A percentile compares a stretch with the other conserved stretches of the same genome.
Evolutionary conservation across 2,113 vertebrate genomes (phyloP).

Genomic region (Pipra filicauda): DNA sequence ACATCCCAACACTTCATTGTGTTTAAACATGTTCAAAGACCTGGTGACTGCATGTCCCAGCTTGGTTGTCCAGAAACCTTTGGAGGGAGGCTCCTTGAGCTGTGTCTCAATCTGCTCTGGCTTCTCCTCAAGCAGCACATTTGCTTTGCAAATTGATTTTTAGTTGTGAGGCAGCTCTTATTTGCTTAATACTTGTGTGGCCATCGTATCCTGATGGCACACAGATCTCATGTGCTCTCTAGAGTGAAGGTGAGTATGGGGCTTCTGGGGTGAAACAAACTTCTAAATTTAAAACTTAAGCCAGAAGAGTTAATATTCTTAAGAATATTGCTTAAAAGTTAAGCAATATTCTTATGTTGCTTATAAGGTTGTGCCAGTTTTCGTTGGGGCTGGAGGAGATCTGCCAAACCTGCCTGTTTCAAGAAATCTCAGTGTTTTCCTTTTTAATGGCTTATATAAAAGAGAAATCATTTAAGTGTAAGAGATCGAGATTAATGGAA

Average conservation of each 20-base stretch:
- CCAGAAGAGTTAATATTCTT: not conserved
- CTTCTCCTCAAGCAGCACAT: fast-evolving
- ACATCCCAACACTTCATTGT: too few species aligned
- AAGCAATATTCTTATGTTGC: not conserved
- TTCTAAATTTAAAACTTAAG: not conserved
- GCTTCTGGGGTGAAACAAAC: not conserved
- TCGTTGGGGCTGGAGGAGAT: not conserved
- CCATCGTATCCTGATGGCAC: not conserved
- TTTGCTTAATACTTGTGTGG: not conserved
- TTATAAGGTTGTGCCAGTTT: not conserved
- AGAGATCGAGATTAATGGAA: not conserved
- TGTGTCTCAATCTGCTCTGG: not conserved
- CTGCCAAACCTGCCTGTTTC: not conserved
- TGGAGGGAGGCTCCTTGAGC: too few species aligned
- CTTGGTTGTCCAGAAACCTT: too few species aligned
- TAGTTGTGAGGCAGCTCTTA: not conserved
- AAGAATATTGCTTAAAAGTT: too few species aligned
- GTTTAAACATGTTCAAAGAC: too few species aligned
- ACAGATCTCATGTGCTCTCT: not conserved
- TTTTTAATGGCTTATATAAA: not conserved
- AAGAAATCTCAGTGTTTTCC: not conserved
- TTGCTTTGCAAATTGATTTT: not conserved
- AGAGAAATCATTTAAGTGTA: not conserved
- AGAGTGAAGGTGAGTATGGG: not conserved
- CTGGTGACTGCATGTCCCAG: too few species aligned